A percentile compares a stretch with the other conserved stretches of the same genome.
These are phyloP conservation scores for Coecobrya sp. DNA, from an alignment of 2,888 invertebrate genomes.

Conservation along the genomic window DNA sequence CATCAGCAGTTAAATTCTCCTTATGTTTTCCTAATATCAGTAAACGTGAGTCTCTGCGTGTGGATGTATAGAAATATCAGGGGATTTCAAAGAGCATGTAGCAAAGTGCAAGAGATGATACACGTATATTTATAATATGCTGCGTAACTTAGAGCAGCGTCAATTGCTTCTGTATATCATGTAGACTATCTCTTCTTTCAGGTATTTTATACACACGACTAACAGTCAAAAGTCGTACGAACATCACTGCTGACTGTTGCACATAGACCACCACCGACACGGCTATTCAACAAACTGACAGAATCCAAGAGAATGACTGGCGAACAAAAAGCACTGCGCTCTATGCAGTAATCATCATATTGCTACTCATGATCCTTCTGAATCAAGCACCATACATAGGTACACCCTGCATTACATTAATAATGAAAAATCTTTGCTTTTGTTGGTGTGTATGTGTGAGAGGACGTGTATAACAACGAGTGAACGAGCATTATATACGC, in stretches of 20 bases:
- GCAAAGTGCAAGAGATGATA: background rate
- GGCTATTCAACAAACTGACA: constrained; percentile 1
- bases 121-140: constrained; percentile 35
- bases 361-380: background rate
- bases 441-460: constrained; percentile 4
- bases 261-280: constrained; percentile 4
- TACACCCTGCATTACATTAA: constrained; percentile 28
- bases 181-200: constrained; percentile 10
- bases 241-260: constrained; percentile 48
- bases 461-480: background rate
- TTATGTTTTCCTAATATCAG: background rate
- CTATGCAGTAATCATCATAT: constrained; percentile 7
- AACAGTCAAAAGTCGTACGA: background rate
- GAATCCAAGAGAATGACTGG: constrained; percentile 49
- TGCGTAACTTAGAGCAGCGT: constrained; percentile 68
- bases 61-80: constrained; percentile 9
- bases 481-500: background rate
- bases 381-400: too few species aligned
- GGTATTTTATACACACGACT: constrained; percentile 28
- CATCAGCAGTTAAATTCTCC: constrained; percentile 39
- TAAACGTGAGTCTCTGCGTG: constrained; percentile 4
- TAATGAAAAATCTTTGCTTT: constrained; percentile 42
- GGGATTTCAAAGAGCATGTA: constrained; percentile 20
- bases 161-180: constrained; percentile 58
- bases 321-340: constrained; percentile 15